Base-by-base conservation (phyloP, 1,140 invertebrate species). In the Chironomus tepperi region DNA sequence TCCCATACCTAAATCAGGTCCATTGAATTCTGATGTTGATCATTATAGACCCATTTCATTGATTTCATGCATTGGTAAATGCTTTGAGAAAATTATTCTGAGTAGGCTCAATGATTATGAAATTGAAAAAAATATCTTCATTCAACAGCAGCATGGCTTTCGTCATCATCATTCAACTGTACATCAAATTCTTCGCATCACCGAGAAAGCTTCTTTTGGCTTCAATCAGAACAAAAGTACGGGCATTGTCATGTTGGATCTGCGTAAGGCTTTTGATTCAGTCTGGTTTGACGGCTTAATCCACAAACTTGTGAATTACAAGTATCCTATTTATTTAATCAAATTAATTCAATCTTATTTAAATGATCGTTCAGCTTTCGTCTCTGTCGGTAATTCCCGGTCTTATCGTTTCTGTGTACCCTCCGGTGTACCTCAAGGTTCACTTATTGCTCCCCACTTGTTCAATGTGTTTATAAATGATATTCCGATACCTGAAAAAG, bases 1-100 rank as follows among this genome's bases (percentile, higher is more conserved):
- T 12, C 76, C 79, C 0, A 80, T 84, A 21, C 78, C 74, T 0
- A 84, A 84, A 78, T 79, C 80, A 3, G 78, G 79, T 7, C 78
- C 73, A 79, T 24, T 65, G 73, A 19, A 74, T 47, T 15, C 15
- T 43, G n/a, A n/a, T 9, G 75, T 78, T 1, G 18, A 18, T 34
- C 80, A 74, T 64, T 80, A 81, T 43, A 75, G 80, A 43, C 80
- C 80, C 5, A 82, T 80, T n/a, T 79, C 78, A 70, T 75, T 80
- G 0, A 76, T 81, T 1, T 65, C 73, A 15, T 76, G 75, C 3
- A 15, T 80, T 0, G 77, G 76, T 15, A 81, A 82, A 76, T 18
- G 80, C 2, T 75, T 78, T 2, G 80, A 81, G 77, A 79, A 42
- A 43, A 73, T 79, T 0, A 76, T 82, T 3, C 73, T 79, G 0